A percentile compares a stretch with the other conserved stretches of the same genome.
Conservation (phyloP, 2,888 invertebrate species). For the Metacarcinus magister region DNA sequence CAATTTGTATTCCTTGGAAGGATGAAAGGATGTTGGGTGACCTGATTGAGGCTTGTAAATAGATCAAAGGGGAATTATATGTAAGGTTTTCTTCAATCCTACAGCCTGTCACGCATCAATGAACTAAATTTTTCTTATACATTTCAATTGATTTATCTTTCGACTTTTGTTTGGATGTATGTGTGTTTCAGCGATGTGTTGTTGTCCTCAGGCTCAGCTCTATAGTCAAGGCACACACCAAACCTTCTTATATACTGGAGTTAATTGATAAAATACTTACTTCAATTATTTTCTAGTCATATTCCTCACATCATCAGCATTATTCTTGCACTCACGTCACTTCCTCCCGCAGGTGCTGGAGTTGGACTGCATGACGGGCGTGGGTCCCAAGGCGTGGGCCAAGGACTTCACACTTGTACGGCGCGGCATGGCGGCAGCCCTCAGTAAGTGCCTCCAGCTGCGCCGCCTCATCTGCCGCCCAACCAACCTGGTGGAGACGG, state of each 20-base stretch:
- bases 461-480: constrained; percentile 77
- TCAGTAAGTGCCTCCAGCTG: constrained; percentile 67
- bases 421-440: constrained; percentile 77
- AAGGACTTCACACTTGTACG: constrained; percentile 81
- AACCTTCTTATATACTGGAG: not conserved
- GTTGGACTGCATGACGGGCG: constrained; percentile 82
- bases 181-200: too few relatives aligned
- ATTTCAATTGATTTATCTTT: too few relatives aligned
- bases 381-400: constrained; percentile 82
- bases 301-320: not conserved
- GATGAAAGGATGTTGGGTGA: too few relatives aligned
- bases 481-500: constrained; percentile 80
- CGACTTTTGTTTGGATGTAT: too few relatives aligned
- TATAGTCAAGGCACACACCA: not conserved
- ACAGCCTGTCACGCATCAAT: too few relatives aligned
- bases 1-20: too few relatives aligned
- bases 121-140: too few relatives aligned
- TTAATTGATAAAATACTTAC: not conserved
- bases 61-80: too few relatives aligned
- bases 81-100: too few relatives aligned
- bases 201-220: not conserved
- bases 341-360: constrained; percentile 74
- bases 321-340: not conserved
- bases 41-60: too few relatives aligned
- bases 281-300: not conserved